These are phyloP conservation scores for Telmatherina bonti DNA, from an alignment of 2,797 vertebrate genomes.

Conservation along the genomic window DNA sequence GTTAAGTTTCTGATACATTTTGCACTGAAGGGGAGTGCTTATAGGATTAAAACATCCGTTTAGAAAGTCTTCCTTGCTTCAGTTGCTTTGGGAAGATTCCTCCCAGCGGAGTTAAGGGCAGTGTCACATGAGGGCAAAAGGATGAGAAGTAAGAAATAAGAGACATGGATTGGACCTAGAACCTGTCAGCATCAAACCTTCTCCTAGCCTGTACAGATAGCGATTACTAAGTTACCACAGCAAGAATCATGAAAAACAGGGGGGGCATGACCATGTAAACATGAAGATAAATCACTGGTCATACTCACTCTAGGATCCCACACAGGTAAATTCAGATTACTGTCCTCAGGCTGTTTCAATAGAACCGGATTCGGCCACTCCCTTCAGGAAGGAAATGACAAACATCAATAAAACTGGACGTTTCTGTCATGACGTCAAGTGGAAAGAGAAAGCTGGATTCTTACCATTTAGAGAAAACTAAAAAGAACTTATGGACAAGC, in stretches of 20 bases:
- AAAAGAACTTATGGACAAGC: slow-evolving; percentile 99
- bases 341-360: slow-evolving; percentile 96
- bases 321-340: slow-evolving; percentile 94
- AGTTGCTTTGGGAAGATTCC: slow-evolving; percentile 46
- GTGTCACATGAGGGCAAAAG: slow-evolving; percentile 49
- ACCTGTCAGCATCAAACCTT: slow-evolving; percentile 8
- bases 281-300: slow-evolving; percentile 7
- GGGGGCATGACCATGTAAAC: not conserved
- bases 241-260: not conserved
- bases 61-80: slow-evolving; percentile 46
- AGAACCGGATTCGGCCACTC: slow-evolving; percentile 98
- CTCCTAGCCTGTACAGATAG: slow-evolving; percentile 6
- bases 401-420: not conserved
- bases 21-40: slow-evolving; percentile 8
- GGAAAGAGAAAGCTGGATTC: slow-evolving; percentile 29
- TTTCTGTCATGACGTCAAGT: slow-evolving; percentile 19
- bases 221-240: slow-evolving; percentile 11
- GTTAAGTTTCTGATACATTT: slow-evolving; percentile 7
- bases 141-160: slow-evolving; percentile 39
- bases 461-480: slow-evolving; percentile 99
- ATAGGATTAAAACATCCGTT: slow-evolving; percentile 24
- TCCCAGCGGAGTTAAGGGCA: slow-evolving; percentile 40
- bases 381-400: slow-evolving; percentile 73
- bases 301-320: slow-evolving; percentile 96
- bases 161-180: slow-evolving; percentile 37